These are phyloP conservation scores for Frankliniella fusca DNA, from an alignment of 2,888 invertebrate species.

Conservation along the genomic window DNA sequence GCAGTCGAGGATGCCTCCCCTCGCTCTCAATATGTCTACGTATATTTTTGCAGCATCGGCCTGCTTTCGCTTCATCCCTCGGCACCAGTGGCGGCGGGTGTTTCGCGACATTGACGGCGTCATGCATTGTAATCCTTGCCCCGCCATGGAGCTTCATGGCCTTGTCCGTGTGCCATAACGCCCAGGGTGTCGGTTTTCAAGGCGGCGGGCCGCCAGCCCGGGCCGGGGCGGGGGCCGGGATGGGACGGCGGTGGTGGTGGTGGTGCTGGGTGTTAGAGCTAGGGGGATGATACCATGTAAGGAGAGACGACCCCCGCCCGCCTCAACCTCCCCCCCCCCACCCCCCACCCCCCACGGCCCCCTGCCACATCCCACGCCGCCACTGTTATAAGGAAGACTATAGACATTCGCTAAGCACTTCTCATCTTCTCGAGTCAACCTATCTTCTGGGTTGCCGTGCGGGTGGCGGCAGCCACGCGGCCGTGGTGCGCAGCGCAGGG, in stretches of 20 bases:
- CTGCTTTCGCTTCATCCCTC: no score
- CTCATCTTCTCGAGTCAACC: background rate
- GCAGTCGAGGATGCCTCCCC: no score
- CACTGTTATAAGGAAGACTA: background rate
- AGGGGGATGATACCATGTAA: slow-evolving; percentile 3
- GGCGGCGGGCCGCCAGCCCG: background rate
- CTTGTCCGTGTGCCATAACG: background rate
- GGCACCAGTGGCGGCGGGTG: background rate
- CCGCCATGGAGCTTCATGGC: background rate
- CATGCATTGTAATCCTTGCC: background rate
- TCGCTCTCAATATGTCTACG: no score
- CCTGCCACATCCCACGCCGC: background rate
- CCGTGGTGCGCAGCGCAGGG: no score
- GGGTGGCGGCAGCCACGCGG: background rate
- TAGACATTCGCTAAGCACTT: background rate
- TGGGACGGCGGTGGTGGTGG: background rate
- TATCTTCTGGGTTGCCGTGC: background rate
- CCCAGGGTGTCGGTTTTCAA: slow-evolving; percentile 6
- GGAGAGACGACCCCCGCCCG: background rate
- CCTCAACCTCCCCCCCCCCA: background rate
- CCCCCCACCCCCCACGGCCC: background rate
- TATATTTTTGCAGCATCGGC: no score
- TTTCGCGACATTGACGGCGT: background rate
- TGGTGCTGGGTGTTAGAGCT: no score
- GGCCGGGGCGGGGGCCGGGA: background rate